Percentiles rank a stretch among this genome's conserved stretches.
Evolutionary conservation across 2,888 invertebrate species (phyloP).

Genomic region (Andricus quercusramuli): DNA sequence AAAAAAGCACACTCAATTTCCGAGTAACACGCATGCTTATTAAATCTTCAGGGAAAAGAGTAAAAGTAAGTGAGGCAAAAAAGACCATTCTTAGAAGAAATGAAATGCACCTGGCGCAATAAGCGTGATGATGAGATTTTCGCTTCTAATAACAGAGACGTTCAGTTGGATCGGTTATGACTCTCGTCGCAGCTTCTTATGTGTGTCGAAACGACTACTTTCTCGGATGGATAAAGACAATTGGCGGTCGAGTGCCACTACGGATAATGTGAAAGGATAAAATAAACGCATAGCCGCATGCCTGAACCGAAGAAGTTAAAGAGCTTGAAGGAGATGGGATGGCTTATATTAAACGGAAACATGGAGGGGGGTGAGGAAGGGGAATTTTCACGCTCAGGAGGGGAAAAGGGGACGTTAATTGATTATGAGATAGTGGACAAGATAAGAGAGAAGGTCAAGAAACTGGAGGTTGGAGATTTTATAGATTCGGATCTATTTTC

Average conservation of each 20-base stretch:
- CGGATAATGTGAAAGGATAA: constrained; percentile 28
- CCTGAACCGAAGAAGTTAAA: background rate
- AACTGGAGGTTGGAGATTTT: too few species aligned
- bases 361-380: too few species aligned
- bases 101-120: constrained; percentile 36
- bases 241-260: constrained; percentile 22
- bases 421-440: too few species aligned
- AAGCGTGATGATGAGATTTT: constrained; percentile 29
- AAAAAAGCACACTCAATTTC: background rate
- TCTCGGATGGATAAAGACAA: constrained; percentile 37
- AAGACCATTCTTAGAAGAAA: background rate
- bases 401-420: too few species aligned
- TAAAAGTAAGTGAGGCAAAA: background rate
- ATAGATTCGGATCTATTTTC: too few species aligned
- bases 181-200: constrained; percentile 31
- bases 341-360: too few species aligned
- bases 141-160: constrained; percentile 29
- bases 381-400: too few species aligned
- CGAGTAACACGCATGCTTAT: background rate
- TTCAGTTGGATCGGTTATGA: constrained; percentile 30
- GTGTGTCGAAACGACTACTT: constrained; percentile 29
- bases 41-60: background rate
- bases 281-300: constrained; percentile 31
- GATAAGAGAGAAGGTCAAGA: too few species aligned
- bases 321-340: too few species aligned